Conservation (phyloP, 2,113 vertebrate species). For the Alaudala cheleensis region DNA sequence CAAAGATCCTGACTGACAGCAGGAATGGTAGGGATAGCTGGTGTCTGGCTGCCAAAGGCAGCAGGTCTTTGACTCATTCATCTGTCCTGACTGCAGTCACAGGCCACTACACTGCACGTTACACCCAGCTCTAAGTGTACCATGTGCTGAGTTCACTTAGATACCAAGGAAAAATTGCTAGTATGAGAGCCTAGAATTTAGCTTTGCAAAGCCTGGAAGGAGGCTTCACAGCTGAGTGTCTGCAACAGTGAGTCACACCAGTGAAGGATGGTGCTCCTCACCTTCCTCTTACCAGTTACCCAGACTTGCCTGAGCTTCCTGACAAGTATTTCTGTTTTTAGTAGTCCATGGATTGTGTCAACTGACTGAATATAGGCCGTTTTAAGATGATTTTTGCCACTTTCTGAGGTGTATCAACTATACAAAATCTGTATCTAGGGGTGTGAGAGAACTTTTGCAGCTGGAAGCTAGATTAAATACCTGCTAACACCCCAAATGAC, state of each 20-base stretch:
- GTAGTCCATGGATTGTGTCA: background rate
- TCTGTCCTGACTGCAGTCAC: background rate
- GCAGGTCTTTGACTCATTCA: background rate
- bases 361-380: background rate
- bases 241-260: background rate
- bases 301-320: background rate
- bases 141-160: background rate
- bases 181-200: background rate
- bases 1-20: background rate
- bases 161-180: background rate
- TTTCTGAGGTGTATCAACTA: background rate
- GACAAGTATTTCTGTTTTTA: background rate
- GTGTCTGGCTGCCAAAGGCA: background rate
- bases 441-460: background rate
- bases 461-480: background rate
- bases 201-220: background rate
- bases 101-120: background rate
- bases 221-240: background rate
- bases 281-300: background rate
- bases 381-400: background rate
- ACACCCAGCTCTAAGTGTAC: background rate
- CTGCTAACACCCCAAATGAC: background rate
- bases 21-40: rapidly evolving
- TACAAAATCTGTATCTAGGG: background rate
- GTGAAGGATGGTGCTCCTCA: background rate